These are phyloP conservation scores for Heliconius sara DNA, from an alignment of 2,888 invertebrate species.

Conservation along the genomic window DNA sequence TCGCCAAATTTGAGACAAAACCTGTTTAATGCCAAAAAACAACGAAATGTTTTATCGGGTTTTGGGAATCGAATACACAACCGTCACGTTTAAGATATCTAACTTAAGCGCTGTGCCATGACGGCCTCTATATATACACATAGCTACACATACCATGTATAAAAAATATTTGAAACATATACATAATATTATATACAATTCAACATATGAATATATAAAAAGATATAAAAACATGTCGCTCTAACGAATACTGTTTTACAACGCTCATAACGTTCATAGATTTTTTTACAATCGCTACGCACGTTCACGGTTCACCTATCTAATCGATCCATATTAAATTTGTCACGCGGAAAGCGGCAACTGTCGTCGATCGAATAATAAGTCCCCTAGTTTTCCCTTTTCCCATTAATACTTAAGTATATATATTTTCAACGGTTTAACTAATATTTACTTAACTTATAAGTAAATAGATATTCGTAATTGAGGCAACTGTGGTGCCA, in stretches of 20 bases:
- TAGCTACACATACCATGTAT: neutral
- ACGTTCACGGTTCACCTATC: neutral
- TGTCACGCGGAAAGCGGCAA: constrained; percentile 13
- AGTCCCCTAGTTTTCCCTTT: neutral
- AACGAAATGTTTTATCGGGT: too few relatives aligned
- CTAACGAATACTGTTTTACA: neutral
- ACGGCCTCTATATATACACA: neutral
- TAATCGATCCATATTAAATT: constrained; percentile 10
- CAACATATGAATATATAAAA: neutral
- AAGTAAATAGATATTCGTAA: too few relatives aligned
- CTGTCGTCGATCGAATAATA: neutral
- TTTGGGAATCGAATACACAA: too few relatives aligned
- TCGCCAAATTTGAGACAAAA: too few relatives aligned
- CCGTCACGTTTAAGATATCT: neutral
- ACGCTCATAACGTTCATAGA: neutral
- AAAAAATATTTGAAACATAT: neutral
- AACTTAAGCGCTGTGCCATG: neutral
- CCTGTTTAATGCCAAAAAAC: too few relatives aligned
- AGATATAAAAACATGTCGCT: neutral
- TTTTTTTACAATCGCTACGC: constrained; percentile 17
- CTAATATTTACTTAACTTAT: too few relatives aligned
- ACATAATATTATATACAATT: neutral
- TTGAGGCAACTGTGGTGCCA: too few relatives aligned
- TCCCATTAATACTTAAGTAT: neutral
- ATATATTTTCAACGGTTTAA: too few relatives aligned